A percentile compares a stretch with the other conserved stretches of the same genome.
Evolutionary conservation across 1,140 invertebrate species (phyloP).

Genomic region (Chrysopa pallens): DNA sequence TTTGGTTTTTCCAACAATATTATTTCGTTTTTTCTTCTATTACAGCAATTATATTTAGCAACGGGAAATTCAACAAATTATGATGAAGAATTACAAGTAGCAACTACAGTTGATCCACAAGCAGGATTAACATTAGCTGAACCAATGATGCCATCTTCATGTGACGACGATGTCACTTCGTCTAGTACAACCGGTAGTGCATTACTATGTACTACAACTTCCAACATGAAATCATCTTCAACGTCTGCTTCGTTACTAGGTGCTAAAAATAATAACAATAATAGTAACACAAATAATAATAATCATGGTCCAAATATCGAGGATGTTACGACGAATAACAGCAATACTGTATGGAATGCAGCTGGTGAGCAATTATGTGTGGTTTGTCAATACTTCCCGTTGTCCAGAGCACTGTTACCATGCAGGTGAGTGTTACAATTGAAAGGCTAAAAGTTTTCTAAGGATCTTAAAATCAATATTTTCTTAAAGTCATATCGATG

Average conservation of each 20-base stretch:
- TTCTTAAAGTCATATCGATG: no score
- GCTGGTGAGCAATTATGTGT: constrained; percentile 51
- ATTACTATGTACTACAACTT: constrained; percentile 20
- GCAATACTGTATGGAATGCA: constrained; percentile 27
- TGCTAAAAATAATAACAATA: no score
- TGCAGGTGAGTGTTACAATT: constrained; percentile 33
- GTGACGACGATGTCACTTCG: constrained; percentile 8
- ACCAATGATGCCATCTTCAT: constrained; percentile 9
- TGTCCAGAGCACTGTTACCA: constrained; percentile 59
- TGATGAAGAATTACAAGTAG: constrained; percentile 24
- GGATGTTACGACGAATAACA: constrained; percentile 21
- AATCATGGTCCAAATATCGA: constrained; percentile 8
- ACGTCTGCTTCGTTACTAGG: no score
- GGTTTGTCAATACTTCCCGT: constrained; percentile 55
- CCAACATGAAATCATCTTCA: constrained; percentile 7
- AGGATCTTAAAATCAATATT: no score
- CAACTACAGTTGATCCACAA: constrained; percentile 8
- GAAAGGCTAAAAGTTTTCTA: no score
- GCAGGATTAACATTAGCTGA: constrained; percentile 19
- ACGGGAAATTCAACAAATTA: constrained; percentile 42
- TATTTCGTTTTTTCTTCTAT: constrained; percentile 14
- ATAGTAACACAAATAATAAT: no score
- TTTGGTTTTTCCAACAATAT: no score
- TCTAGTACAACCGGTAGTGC: constrained; percentile 17
- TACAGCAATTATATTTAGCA: constrained; percentile 59